These are phyloP conservation scores for Acromyrmex charruanus DNA, from an alignment of 1,140 invertebrate species.

Conservation along the genomic window DNA sequence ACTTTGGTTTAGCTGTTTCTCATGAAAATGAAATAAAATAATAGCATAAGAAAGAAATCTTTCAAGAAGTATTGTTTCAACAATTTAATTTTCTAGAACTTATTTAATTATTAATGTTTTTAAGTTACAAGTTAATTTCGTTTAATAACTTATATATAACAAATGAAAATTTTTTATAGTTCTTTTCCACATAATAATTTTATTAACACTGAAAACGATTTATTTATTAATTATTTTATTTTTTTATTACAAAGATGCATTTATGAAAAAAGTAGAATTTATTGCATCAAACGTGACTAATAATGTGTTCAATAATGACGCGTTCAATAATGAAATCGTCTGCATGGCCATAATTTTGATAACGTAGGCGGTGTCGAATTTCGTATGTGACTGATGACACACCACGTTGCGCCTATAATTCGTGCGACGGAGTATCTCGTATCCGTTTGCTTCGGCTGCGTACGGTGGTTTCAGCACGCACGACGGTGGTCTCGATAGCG, in stretches of 20 bases:
- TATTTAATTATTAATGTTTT: neutral
- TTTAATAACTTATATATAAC: constrained; percentile 12
- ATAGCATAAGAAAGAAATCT: neutral
- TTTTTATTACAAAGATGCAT: neutral
- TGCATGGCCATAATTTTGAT: constrained; percentile 43
- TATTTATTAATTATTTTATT: constrained; percentile 4
- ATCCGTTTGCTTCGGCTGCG: constrained; percentile 60
- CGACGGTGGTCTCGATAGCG: constrained; percentile 34
- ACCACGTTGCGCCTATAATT: constrained; percentile 49
- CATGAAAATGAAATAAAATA: neutral
- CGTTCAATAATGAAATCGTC: neutral
- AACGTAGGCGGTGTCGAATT: neutral
- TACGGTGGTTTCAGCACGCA: constrained; percentile 51
- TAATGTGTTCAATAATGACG: neutral
- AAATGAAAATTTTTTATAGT: neutral
- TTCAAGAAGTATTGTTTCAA: neutral
- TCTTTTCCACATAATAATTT: neutral
- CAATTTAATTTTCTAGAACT: neutral
- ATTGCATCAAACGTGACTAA: neutral
- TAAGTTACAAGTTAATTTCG: neutral
- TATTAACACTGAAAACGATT: neutral
- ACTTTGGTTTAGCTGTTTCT: neutral
- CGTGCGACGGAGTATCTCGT: constrained; percentile 39
- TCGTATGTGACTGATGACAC: constrained; percentile 26
- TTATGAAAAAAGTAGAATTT: neutral